A percentile compares a stretch with the other conserved stretches of the same genome.
phyloP scores from a whole-genome alignment of 2,797 vertebrate species.

The Hydrophis major region DNA sequence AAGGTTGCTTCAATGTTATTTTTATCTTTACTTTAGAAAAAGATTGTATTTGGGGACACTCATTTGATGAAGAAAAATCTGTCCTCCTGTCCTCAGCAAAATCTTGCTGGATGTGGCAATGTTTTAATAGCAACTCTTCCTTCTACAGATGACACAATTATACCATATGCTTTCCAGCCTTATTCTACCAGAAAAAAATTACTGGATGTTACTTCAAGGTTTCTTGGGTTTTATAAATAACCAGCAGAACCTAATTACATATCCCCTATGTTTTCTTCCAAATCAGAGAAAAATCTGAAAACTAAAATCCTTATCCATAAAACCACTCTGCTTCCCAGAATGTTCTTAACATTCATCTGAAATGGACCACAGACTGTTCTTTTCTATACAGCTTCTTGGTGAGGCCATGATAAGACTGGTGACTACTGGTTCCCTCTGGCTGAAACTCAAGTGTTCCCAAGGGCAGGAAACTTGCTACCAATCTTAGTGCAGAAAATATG shows the following conservation, averaged over 20 bases:
- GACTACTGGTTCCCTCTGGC: not conserved
- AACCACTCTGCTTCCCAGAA: not conserved
- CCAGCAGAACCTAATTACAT: not conserved
- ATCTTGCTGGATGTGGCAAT: not conserved
- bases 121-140: not conserved
- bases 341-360: not conserved
- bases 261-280: not conserved
- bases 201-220: not conserved
- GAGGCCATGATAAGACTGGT: not conserved
- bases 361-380: not conserved
- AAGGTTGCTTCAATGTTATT: not conserved
- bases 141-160: not conserved
- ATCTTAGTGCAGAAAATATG: not conserved
- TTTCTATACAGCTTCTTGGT: not conserved
- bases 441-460: not conserved
- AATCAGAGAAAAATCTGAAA: not conserved
- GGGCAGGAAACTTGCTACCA: not conserved
- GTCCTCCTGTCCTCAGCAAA: not conserved
- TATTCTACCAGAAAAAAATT: not conserved
- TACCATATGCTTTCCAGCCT: not conserved
- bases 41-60: not conserved
- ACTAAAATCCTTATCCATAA: not conserved
- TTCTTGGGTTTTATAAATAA: not conserved
- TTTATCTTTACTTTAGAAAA: not conserved
- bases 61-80: not conserved